These are phyloP conservation scores for Nannoperca obscura DNA, from an alignment of 2,797 vertebrate genomes.

Conservation along the genomic window DNA sequence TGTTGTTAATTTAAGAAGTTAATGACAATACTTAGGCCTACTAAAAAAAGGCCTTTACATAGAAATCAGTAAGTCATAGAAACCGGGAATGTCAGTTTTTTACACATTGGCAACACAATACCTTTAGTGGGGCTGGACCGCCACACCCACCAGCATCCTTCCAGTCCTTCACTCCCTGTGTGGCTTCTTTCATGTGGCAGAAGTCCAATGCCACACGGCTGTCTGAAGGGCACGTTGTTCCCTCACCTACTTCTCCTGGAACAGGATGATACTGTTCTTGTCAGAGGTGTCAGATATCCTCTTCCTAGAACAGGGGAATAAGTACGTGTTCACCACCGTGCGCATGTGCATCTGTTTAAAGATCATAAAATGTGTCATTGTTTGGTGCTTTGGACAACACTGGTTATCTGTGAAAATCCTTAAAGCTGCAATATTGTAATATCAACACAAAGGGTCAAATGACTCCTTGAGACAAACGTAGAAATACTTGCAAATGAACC, in stretches of 20 bases:
- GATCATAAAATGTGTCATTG: not conserved
- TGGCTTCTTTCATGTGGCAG: constrained; percentile 28
- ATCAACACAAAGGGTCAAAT: not conserved
- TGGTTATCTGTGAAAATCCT: not conserved
- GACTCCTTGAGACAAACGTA: not conserved
- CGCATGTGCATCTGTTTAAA: not conserved
- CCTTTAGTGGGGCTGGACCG: not conserved
- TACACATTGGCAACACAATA: too few relatives aligned
- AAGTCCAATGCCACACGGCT: constrained; percentile 7
- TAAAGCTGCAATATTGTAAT: not conserved
- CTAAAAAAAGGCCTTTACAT: too few relatives aligned
- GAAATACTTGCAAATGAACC: too few relatives aligned
- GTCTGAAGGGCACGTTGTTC: constrained; percentile 51
- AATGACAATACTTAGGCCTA: too few relatives aligned
- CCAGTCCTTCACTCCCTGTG: not conserved
- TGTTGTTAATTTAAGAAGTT: not conserved
- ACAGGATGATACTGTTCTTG: constrained; percentile 8
- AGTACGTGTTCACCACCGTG: not conserved
- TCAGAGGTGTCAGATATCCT: constrained; percentile 27
- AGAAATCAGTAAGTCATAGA: too few relatives aligned
- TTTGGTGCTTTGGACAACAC: not conserved
- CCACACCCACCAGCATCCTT: not conserved
- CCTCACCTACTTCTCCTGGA: constrained; percentile 35
- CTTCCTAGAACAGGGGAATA: not conserved
- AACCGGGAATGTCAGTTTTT: too few relatives aligned